Conservation (phyloP, 1,140 invertebrate genomes). For the Drosophila carrolli region DNA sequence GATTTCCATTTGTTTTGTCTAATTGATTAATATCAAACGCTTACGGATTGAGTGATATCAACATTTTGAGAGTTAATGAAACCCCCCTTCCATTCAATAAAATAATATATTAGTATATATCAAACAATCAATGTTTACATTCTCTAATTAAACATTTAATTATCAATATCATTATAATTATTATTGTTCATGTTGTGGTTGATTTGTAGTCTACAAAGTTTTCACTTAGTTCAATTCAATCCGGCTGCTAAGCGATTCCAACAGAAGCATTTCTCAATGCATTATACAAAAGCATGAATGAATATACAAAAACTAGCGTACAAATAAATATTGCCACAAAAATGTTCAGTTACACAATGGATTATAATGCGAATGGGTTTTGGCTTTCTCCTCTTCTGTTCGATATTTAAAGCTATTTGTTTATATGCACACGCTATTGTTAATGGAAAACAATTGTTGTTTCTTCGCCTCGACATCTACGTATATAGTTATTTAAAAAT, state of each 20-base stretch:
- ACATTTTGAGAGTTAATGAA: background rate
- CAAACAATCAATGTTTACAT: constrained; percentile 53
- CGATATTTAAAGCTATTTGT: constrained; percentile 79
- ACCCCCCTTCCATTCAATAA: background rate
- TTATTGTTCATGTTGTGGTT: constrained; percentile 74
- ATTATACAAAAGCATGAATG: constrained; percentile 42
- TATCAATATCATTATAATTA: constrained; percentile 69
- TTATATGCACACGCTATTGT: constrained; percentile 73
- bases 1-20: background rate
- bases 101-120: background rate
- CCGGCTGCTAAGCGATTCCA: constrained; percentile 33
- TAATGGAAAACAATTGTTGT: constrained; percentile 73
- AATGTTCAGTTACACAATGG: constrained; percentile 32
- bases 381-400: constrained; percentile 10
- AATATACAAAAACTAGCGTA: constrained; percentile 42
- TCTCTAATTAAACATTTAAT: constrained; percentile 67
- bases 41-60: no score
- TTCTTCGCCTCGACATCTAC: constrained; percentile 32
- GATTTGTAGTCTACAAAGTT: constrained; percentile 70
- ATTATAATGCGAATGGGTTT: constrained; percentile 31
- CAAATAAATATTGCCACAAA: constrained; percentile 48
- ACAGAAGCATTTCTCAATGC: constrained; percentile 63
- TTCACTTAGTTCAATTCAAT: constrained; percentile 50
- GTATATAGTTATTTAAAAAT: constrained; percentile 56
- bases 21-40: no score